phyloP scores from a whole-genome alignment of 2,797 vertebrate species.

The Leptatherina wallacei region DNA sequence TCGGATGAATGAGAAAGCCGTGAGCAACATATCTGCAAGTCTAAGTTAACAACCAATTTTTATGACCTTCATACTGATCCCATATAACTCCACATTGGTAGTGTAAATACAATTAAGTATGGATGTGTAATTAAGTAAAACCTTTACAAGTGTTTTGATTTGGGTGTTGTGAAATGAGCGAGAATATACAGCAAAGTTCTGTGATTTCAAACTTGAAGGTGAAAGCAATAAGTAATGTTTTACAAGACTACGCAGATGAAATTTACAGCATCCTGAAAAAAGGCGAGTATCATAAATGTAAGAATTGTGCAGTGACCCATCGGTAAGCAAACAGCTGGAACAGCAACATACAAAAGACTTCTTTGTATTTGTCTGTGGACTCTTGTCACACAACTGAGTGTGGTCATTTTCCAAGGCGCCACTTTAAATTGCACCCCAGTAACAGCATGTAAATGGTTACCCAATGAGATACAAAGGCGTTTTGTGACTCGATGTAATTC shows the following conservation, averaged over 20 bases:
- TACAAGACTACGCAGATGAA: conserved; percentile 70
- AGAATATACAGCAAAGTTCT: conserved; percentile 51
- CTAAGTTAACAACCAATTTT: conserved; percentile 70
- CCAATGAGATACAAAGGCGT: conserved; percentile 44
- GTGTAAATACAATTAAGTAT: conserved; percentile 76
- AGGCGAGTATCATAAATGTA: conserved; percentile 54
- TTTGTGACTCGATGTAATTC: conserved; percentile 59
- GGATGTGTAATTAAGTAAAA: conserved; percentile 71
- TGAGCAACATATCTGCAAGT: conserved; percentile 65
- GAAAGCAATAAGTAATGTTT: conserved; percentile 71
- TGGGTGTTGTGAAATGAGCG: conserved; percentile 38
- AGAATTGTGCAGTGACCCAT: conserved; percentile 53
- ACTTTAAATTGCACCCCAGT: conserved; percentile 49
- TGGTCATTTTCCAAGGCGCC: conserved; percentile 39
- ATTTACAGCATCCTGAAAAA: conserved; percentile 70
- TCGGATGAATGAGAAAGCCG: conserved; percentile 66
- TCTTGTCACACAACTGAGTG: conserved; percentile 31
- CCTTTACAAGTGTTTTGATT: conserved; percentile 60
- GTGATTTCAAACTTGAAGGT: conserved; percentile 68
- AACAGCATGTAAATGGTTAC: conserved; percentile 63
- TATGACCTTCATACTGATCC: conserved; percentile 69
- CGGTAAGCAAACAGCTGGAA: conserved; percentile 41
- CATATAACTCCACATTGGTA: conserved; percentile 69
- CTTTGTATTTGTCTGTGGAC: conserved; percentile 36
- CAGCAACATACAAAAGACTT: conserved; percentile 35